Percentiles rank a stretch among this genome's conserved stretches.
Conservation (phyloP, 1,140 invertebrate genomes). For the Macrocentrus cingulum region DNA sequence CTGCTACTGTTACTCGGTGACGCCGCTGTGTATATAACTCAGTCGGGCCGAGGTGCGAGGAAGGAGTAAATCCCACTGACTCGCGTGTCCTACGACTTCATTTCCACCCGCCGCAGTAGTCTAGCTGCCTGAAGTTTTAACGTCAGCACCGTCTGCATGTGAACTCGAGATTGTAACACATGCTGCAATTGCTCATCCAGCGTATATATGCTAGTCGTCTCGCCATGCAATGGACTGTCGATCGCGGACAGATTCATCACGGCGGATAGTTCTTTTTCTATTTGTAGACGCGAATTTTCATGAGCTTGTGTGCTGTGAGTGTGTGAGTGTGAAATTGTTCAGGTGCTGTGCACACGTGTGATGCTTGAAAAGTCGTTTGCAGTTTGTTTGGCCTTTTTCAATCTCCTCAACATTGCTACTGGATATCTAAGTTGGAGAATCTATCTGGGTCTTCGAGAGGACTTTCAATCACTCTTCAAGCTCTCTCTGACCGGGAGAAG, state of each 20-base stretch:
- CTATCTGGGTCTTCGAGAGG: not conserved
- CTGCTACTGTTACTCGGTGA: too few relatives aligned
- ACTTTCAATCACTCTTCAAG: not conserved
- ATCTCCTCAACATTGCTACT: too few relatives aligned
- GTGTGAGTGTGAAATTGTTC: too few relatives aligned
- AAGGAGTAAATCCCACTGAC: conserved; percentile 16
- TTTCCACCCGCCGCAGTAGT: conserved; percentile 20
- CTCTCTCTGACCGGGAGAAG: conserved; percentile 1
- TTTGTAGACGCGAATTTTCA: too few relatives aligned
- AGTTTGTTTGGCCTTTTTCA: too few relatives aligned
- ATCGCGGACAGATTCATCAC: too few relatives aligned
- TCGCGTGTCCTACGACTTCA: conserved; percentile 22
- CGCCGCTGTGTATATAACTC: not conserved
- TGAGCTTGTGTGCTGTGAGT: not conserved
- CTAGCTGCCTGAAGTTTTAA: conserved; percentile 18
- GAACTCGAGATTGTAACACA: conserved; percentile 6
- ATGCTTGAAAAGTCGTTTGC: too few relatives aligned
- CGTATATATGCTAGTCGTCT: too few relatives aligned
- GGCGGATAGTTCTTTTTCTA: too few relatives aligned
- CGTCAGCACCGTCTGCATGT: conserved; percentile 3
- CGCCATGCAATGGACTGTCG: too few relatives aligned
- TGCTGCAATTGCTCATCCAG: conserved; percentile 3
- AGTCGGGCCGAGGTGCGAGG: not conserved
- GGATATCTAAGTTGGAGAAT: not conserved
- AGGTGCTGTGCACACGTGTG: too few relatives aligned